These are phyloP conservation scores for Watsonalla cultraria DNA, from an alignment of 2,888 invertebrate genomes.

Conservation along the genomic window DNA sequence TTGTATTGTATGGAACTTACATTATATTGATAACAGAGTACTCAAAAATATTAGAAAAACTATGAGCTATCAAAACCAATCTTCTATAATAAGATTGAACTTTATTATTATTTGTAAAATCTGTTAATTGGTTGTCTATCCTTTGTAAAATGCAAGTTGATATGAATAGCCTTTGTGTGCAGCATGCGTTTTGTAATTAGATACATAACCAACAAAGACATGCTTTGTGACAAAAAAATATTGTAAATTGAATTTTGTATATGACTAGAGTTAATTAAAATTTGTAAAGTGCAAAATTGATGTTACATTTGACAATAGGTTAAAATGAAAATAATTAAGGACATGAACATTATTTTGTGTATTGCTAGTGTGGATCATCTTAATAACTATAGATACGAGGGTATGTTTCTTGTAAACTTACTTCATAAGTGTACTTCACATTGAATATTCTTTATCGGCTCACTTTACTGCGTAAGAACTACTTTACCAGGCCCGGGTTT, in stretches of 20 bases:
- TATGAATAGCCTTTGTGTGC: background rate
- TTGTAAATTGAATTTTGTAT: background rate
- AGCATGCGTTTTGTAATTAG: background rate
- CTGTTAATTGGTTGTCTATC: too few species aligned
- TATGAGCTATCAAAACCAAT: too few species aligned
- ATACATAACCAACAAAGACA: background rate
- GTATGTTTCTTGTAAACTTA: conserved; percentile 14
- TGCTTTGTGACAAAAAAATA: background rate
- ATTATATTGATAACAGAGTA: too few species aligned
- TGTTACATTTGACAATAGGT: conserved; percentile 11
- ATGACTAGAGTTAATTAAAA: background rate
- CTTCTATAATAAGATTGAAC: too few species aligned
- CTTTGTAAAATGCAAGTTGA: background rate
- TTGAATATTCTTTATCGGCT: conserved; percentile 27
- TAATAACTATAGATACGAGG: conserved; percentile 12
- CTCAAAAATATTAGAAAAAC: too few species aligned
- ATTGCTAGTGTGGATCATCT: conserved; percentile 22
- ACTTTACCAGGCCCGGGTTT: too few species aligned
- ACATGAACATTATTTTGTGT: conserved; percentile 6
- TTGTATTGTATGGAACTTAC: too few species aligned
- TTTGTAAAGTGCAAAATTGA: background rate
- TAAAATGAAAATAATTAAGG: background rate
- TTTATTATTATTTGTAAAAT: too few species aligned
- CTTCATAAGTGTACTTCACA: conserved; percentile 18
- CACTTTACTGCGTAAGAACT: background rate